Evolutionary conservation across 2,888 invertebrate genomes (phyloP).

Genomic region (Harpagoxenus sublaevis): DNA sequence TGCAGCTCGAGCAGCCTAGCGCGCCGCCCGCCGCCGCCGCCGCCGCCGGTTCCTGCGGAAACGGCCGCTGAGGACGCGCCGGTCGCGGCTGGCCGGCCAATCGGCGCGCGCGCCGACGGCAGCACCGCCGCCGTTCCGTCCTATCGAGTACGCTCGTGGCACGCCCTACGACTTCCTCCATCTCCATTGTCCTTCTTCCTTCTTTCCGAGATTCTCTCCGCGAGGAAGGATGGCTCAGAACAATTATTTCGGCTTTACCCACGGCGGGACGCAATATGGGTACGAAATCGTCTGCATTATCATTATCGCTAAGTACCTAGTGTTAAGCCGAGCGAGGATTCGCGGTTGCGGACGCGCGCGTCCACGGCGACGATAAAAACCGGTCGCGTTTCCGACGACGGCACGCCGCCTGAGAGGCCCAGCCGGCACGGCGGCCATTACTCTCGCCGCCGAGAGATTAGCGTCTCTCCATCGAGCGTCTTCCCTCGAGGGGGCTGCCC

Average conservation of each 20-base stretch:
- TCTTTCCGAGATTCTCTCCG: constrained; percentile 84
- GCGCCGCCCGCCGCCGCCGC: constrained; percentile 55
- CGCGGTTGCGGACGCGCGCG: constrained; percentile 57
- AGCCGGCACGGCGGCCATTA: constrained; percentile 83
- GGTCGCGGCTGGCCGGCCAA: constrained; percentile 75
- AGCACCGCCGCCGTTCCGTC: constrained; percentile 78
- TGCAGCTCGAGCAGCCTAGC: constrained; percentile 63
- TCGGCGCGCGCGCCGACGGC: constrained; percentile 77
- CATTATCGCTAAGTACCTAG: constrained; percentile 77
- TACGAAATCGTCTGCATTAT: constrained; percentile 86
- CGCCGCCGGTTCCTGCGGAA: constrained; percentile 69
- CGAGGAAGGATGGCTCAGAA: constrained; percentile 92
- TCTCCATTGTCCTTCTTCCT: constrained; percentile 85
- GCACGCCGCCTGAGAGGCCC: constrained; percentile 76
- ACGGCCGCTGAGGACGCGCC: constrained; percentile 76
- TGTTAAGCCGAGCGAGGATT: constrained; percentile 72
- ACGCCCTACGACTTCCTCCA: constrained; percentile 84
- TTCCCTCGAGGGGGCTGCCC: constrained; percentile 45
- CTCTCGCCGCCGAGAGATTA: constrained; percentile 67
- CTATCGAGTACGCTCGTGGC: constrained; percentile 79
- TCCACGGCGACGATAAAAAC: constrained; percentile 64
- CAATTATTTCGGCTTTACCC: constrained; percentile 98
- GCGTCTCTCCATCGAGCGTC: constrained; percentile 76
- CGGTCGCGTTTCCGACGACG: constrained; percentile 63
- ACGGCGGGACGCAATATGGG: constrained; percentile 97